Evolutionary conservation across 1,140 invertebrate species (phyloP).

Genomic region (Diorhabda sublineata): DNA sequence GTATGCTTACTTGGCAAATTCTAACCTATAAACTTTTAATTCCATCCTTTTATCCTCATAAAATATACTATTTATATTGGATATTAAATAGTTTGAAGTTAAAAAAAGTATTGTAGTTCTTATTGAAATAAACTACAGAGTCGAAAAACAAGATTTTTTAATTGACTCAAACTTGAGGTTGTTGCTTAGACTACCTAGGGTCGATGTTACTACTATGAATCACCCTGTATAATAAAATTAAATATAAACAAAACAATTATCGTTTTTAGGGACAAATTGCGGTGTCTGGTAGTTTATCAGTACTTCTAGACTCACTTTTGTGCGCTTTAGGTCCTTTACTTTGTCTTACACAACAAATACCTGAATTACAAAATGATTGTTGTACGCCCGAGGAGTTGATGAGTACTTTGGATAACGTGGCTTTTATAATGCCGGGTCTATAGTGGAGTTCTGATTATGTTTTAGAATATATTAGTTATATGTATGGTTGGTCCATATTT

Average conservation of each 20-base stretch:
- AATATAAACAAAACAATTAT: not conserved
- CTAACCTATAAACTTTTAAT: no score
- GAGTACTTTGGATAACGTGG: conserved; percentile 87
- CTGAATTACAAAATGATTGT: conserved; percentile 64
- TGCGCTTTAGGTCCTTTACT: conserved; percentile 87
- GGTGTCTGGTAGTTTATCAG: conserved; percentile 88
- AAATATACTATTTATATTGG: no score
- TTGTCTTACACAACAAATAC: conserved; percentile 81
- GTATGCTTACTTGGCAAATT: no score
- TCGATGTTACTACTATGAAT: no score
- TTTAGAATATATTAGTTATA: no score
- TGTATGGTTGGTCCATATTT: no score
- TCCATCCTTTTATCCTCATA: no score
- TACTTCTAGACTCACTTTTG: conserved; percentile 90
- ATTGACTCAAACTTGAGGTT: not conserved
- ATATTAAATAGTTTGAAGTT: no score
- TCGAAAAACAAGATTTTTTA: not conserved
- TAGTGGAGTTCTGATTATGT: conserved; percentile 50
- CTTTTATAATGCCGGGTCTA: conserved; percentile 94
- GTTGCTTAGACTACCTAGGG: no score
- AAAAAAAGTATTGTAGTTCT: no score
- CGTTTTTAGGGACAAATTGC: conserved; percentile 79
- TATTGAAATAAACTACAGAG: no score
- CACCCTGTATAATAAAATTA: no score
- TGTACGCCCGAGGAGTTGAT: conserved; percentile 66